Evolutionary conservation across 1,140 invertebrate species (phyloP).

Genomic region (Lanistes nyassanus): DNA sequence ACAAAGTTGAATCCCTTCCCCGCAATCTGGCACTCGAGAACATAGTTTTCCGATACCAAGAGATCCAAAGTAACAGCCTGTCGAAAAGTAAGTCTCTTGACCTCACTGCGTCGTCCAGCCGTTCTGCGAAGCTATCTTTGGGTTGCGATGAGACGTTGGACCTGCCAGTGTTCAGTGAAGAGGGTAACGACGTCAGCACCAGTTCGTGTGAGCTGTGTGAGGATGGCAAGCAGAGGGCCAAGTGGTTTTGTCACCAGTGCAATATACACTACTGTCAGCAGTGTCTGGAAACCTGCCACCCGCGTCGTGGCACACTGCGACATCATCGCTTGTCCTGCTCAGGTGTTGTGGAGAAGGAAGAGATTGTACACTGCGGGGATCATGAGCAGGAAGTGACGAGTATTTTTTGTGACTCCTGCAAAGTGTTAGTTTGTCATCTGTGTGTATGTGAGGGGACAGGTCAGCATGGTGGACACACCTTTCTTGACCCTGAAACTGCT

Average conservation of each 20-base stretch:
- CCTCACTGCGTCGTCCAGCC: slow-evolving; percentile 24
- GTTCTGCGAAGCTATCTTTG: slow-evolving; percentile 15
- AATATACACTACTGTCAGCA: slow-evolving; percentile 91
- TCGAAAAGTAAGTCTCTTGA: slow-evolving; percentile 41
- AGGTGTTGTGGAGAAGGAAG: slow-evolving; percentile 22
- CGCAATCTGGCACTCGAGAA: slow-evolving; percentile 92
- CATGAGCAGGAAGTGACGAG: slow-evolving; percentile 81
- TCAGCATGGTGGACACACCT: slow-evolving; percentile 58
- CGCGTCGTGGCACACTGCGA: slow-evolving; percentile 45
- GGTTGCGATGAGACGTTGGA: slow-evolving; percentile 25
- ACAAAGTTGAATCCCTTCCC: slow-evolving; percentile 71
- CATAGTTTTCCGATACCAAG: slow-evolving; percentile 87
- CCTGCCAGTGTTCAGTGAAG: slow-evolving; percentile 37
- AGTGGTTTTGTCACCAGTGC: slow-evolving; percentile 92
- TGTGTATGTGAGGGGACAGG: slow-evolving; percentile 71
- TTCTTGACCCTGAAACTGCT: slow-evolving; percentile 54
- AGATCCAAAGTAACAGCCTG: slow-evolving; percentile 53
- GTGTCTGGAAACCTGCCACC: slow-evolving; percentile 78
- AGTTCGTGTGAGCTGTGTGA: slow-evolving; percentile 90
- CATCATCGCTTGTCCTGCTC: slow-evolving; percentile 32
- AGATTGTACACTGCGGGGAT: slow-evolving; percentile 72
- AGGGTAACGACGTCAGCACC: slow-evolving; percentile 34
- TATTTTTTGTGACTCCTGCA: slow-evolving; percentile 90
- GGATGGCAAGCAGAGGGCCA: slow-evolving; percentile 72
- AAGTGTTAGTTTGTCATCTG: slow-evolving; percentile 84